These are phyloP conservation scores for Erpobdella octoculata DNA, from an alignment of 2,888 invertebrate species.

Conservation along the genomic window DNA sequence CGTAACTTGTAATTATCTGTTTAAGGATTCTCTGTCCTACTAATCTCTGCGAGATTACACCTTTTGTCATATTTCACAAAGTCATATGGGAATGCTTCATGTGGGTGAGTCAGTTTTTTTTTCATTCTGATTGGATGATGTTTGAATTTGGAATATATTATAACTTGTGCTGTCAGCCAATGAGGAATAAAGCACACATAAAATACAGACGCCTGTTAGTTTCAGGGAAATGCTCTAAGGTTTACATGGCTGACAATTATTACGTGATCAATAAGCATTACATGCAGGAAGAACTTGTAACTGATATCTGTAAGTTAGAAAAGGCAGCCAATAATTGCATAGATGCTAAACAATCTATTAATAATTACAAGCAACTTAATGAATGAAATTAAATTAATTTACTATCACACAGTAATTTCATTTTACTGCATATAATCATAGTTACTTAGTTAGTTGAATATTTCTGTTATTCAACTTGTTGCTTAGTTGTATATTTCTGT, in stretches of 20 bases:
- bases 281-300: no score
- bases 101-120: slow-evolving; percentile 23
- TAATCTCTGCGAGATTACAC: slow-evolving; percentile 64
- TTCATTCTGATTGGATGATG: not conserved
- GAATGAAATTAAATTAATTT: no score
- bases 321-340: no score
- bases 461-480: not conserved
- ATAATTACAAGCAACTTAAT: no score
- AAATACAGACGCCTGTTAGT: no score
- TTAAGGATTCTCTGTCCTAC: slow-evolving; percentile 78
- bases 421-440: not conserved
- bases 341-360: no score
- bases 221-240: not conserved
- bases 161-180: no score
- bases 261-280: no score
- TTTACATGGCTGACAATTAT: no score
- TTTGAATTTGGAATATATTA: not conserved
- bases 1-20: not conserved
- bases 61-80: slow-evolving; percentile 89
- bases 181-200: no score
- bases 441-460: not conserved
- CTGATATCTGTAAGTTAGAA: no score
- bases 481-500: not conserved
- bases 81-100: slow-evolving; percentile 40
- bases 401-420: not conserved